A percentile compares a stretch with the other conserved stretches of the same genome.
phyloP scores from a whole-genome alignment of 2,888 invertebrate genomes.

The Dasypolia templi region DNA sequence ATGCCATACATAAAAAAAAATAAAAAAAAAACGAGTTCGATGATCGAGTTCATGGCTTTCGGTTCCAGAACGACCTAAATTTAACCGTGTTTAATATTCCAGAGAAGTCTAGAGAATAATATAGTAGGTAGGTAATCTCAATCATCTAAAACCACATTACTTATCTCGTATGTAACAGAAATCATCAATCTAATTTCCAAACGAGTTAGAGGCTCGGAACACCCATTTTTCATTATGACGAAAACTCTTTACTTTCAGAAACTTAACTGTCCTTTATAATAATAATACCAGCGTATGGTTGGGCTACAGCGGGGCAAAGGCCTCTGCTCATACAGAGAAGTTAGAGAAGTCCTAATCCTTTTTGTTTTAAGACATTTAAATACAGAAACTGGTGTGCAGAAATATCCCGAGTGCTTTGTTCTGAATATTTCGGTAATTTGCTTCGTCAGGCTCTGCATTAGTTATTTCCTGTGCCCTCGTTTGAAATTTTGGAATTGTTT shows the following conservation, averaged over 20 bases:
- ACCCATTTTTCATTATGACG: not conserved
- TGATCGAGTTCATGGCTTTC: no score
- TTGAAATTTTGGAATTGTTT: constrained; percentile 25
- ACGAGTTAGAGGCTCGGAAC: not conserved
- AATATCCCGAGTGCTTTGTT: constrained; percentile 5
- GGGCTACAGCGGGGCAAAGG: no score
- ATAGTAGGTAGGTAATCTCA: not conserved
- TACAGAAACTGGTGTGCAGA: not conserved
- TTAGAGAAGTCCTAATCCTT: no score
- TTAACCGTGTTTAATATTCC: not conserved
- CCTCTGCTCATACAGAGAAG: no score
- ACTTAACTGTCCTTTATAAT: not conserved
- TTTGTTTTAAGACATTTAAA: constrained; percentile 16
- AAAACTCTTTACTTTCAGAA: not conserved
- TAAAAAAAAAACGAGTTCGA: no score
- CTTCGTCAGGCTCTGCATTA: constrained; percentile 14
- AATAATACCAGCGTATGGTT: no score
- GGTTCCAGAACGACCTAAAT: no score
- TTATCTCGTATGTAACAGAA: no score
- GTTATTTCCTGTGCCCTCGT: constrained; percentile 10
- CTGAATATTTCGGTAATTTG: constrained; percentile 50
- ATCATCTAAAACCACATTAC: not conserved
- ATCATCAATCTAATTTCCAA: not conserved
- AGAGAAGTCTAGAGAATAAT: not conserved
- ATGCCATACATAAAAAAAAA: no score